These are phyloP conservation scores for Corythaeola cristata DNA, from an alignment of 2,113 vertebrate species.

Conservation along the genomic window DNA sequence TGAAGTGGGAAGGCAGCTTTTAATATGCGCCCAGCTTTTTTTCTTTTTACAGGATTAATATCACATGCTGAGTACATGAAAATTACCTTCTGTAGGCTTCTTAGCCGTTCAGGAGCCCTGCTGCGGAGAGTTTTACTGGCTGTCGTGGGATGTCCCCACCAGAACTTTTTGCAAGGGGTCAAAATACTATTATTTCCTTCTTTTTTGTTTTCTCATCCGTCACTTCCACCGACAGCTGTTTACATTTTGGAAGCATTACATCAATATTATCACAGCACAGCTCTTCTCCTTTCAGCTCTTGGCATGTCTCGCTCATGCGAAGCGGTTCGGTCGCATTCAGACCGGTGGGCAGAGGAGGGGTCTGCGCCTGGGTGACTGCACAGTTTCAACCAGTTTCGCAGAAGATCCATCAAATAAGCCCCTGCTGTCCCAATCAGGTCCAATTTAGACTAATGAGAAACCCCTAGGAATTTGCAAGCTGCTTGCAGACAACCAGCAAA, in stretches of 20 bases:
- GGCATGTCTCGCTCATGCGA: background rate
- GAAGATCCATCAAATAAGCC: background rate
- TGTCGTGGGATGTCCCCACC: background rate
- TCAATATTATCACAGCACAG: background rate
- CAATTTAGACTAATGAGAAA: background rate
- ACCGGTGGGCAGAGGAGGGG: background rate
- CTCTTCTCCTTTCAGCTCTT: background rate
- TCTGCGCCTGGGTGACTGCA: background rate
- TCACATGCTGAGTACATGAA: background rate
- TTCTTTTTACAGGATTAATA: background rate
- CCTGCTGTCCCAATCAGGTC: rapidly evolving
- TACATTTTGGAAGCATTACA: background rate
- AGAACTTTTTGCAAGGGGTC: background rate
- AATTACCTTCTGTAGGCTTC: background rate
- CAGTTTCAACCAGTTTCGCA: background rate
- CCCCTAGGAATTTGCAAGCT: background rate
- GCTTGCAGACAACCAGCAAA: background rate
- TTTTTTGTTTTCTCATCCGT: background rate
- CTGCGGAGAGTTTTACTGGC: background rate
- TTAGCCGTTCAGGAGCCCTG: background rate
- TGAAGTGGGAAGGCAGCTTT: background rate
- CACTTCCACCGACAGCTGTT: background rate
- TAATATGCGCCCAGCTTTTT: background rate
- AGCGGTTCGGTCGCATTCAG: rapidly evolving
- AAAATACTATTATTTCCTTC: background rate